A percentile compares a stretch with the other conserved stretches of the same genome.
These are phyloP conservation scores for Parauchenoglanis ngamensis DNA, from an alignment of 2,797 vertebrate genomes.

Conservation along the genomic window DNA sequence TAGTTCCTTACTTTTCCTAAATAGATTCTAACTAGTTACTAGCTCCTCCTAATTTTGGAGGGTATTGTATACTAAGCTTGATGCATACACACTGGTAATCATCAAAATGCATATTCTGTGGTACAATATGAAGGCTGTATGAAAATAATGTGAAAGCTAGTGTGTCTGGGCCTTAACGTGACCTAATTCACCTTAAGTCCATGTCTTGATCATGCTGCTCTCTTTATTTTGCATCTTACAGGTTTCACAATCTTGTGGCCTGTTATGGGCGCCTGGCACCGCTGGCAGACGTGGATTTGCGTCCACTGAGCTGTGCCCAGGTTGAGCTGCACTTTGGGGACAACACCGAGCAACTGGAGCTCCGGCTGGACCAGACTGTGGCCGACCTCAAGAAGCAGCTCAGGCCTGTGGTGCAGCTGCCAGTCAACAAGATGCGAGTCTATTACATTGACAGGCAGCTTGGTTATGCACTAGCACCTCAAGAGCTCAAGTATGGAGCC, in stretches of 20 bases:
- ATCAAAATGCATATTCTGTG: background rate
- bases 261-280: slow-evolving; percentile 91
- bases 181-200: background rate
- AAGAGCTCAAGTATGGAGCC: slow-evolving; percentile 89
- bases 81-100: background rate
- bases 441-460: slow-evolving; percentile 90
- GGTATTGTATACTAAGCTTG: background rate
- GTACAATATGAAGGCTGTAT: background rate
- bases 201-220: slow-evolving; percentile 2
- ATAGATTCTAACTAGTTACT: background rate
- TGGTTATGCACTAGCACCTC: slow-evolving; percentile 78
- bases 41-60: background rate
- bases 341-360: slow-evolving; percentile 83
- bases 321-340: slow-evolving; percentile 90
- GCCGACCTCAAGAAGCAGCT: slow-evolving; percentile 90
- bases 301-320: slow-evolving; percentile 81
- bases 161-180: background rate
- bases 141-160: background rate
- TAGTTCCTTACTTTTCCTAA: background rate
- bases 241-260: slow-evolving; percentile 89
- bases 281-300: slow-evolving; percentile 91
- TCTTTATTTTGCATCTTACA: slow-evolving; percentile 59
- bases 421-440: slow-evolving; percentile 85
- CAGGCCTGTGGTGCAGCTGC: slow-evolving; percentile 83
- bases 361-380: slow-evolving; percentile 92